Percentiles rank a stretch among this genome's conserved stretches.
Conservation (phyloP, 2,797 vertebrate genomes). For the Mus spretus region DNA sequence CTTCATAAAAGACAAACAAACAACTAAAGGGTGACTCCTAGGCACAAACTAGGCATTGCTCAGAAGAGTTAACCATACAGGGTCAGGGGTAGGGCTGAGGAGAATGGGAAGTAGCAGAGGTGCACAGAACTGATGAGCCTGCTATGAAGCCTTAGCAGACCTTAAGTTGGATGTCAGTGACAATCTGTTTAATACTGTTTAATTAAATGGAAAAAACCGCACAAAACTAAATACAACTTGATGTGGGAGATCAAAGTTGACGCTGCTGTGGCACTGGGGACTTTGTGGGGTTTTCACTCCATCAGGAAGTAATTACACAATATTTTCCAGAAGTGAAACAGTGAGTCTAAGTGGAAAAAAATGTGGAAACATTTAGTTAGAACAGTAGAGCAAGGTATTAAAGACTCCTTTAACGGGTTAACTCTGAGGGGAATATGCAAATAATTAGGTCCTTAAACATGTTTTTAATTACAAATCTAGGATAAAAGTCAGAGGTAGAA, state of each 20-base stretch:
- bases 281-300: slow-evolving; percentile 86
- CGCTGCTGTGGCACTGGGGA: slow-evolving; percentile 84
- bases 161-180: slow-evolving; percentile 81
- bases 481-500: slow-evolving; percentile 88
- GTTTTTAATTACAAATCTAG: slow-evolving; percentile 87
- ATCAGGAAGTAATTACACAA: slow-evolving; percentile 91
- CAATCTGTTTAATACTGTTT: slow-evolving; percentile 84
- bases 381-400: slow-evolving; percentile 91
- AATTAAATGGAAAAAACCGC: slow-evolving; percentile 79
- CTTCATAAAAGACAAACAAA: neutral
- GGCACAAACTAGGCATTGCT: neutral
- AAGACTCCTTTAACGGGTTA: slow-evolving; percentile 90
- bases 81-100: slow-evolving; percentile 10
- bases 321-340: slow-evolving; percentile 92
- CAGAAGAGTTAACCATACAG: neutral
- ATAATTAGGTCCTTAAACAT: slow-evolving; percentile 88
- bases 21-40: neutral
- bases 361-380: slow-evolving; percentile 92
- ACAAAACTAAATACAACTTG: slow-evolving; percentile 81
- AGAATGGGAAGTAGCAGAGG: slow-evolving; percentile 72
- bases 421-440: slow-evolving; percentile 90
- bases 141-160: slow-evolving; percentile 73
- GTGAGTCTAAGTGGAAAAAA: slow-evolving; percentile 90
- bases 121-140: slow-evolving; percentile 72
- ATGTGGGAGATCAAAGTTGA: slow-evolving; percentile 88